Base-by-base conservation (phyloP, 2,797 vertebrate genomes). In the Ctenochaetus hawaiiensis region DNA sequence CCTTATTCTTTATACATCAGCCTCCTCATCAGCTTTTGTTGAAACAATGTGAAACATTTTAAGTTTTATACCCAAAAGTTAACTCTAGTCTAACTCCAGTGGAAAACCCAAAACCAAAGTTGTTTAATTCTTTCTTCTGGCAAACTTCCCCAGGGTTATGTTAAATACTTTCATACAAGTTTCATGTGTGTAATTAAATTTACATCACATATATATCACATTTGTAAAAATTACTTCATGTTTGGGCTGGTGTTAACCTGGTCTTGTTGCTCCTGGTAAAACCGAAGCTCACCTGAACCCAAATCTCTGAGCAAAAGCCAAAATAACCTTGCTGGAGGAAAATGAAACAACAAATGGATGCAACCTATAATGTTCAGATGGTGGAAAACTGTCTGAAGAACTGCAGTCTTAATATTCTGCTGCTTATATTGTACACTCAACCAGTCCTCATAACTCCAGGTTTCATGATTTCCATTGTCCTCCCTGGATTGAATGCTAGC, bases 391-490 rank as follows among this genome's bases (percentile, higher is more conserved):
- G 49, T 60, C 13, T 14, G 39, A 60, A 53, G 54, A 66, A 18
- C 0, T 51, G 6, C 23, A 49, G 58, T 63, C 51, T 53, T 43
- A 67, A 52, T 52, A 43, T 51, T n/a, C 47, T 44, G 18, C 17
- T 20, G 44, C 64, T 48, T 58, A 41, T 58, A 37, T 45, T 7
- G 2, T 26, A 63, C 43, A 62, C 57, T 58, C 23, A 79, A 17
- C 20, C 14, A 18, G 48, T 61, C 52, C 53, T 67, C 77, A 57
- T 73, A 51, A 51, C 34, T 54, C 47, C 12, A 39, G 14, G 4
- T 68, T 68, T 74, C 58, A 74, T 45, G 65, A 56, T 63, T 63
- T 57, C 23, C 23, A 68, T 53, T 75, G 69, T 3, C 66, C 26
- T 39, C 43, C 17, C 14, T 64, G 51, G 43, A 67, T 39, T 79